Base-by-base conservation (phyloP, 2,888 invertebrate species). In the Microctonus hyperodae region DNA sequence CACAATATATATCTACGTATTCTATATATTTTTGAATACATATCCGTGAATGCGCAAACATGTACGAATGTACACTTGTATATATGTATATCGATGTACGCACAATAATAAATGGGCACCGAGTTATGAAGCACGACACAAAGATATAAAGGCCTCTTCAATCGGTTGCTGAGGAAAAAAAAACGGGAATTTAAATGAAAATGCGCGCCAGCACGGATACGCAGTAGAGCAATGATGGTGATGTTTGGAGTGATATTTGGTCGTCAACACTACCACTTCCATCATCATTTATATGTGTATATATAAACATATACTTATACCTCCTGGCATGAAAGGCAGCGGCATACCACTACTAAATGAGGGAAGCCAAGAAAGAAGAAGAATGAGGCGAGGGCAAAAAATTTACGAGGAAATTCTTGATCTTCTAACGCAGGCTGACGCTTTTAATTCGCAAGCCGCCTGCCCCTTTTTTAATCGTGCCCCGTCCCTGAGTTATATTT, bases 181-280 rank as follows among this genome's bases (percentile, higher is more conserved):
- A 75, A 74, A 77, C 74, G 71, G 74, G 74, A 78, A 80, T 80
- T 72, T 74, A 70, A 78, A 80, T 76, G 79, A 77, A 77, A 79
- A 78, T 78, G 70, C 72, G 64, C 57, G 50, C 63, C 57, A 55
- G 61, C 65, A 67, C 67, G 61, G 57, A 61, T 57, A 66, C 62
- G 57, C 55, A 62, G 68, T 58, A 59, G 48, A 53, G 53, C 53
- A 53, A 66, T 48, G 65, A 65, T 53, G 65, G 59, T 64, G 59
- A 57, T 35, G 35, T 31, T 51, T 37, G 58, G 60, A 55, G 16
- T 23, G 48, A 28, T 60, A 58, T 64, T 44, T 16, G 28, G 59
- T 40, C 44, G 25, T 28, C 48, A 28, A 28, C 44, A 59, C 59
- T 28, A 44, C 16, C 16, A 20, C 55, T 40, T 25, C 55, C 64